A percentile compares a stretch with the other conserved stretches of the same genome.
These are phyloP conservation scores for Hypanus sabinus DNA, from an alignment of 2,113 vertebrate genomes.

Conservation along the genomic window DNA sequence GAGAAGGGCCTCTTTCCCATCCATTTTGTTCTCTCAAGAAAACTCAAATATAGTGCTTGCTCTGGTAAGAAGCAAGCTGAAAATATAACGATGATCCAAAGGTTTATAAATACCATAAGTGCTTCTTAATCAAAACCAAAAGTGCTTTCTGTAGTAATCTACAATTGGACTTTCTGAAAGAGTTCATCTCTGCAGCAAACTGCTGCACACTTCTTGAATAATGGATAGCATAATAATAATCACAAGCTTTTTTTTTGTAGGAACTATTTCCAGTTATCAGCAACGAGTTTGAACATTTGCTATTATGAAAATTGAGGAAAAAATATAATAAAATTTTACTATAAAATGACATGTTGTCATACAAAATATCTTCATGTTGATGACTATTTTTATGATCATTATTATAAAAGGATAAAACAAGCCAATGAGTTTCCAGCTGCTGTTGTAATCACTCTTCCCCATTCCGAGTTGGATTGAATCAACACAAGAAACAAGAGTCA, in stretches of 20 bases:
- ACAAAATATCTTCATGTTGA: neutral
- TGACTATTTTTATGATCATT: neutral
- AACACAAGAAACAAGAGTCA: neutral
- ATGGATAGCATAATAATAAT: neutral
- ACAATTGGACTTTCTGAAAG: neutral
- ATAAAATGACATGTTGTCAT: neutral
- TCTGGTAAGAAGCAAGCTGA: neutral
- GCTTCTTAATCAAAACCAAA: neutral
- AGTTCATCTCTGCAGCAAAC: neutral
- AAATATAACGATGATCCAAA: neutral
- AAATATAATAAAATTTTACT: neutral
- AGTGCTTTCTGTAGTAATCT: conserved; percentile 13
- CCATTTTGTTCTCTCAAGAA: neutral
- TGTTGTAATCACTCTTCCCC: neutral
- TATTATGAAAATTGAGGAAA: neutral
- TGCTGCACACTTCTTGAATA: neutral
- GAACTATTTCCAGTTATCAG: neutral
- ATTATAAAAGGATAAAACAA: neutral
- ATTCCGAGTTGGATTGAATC: neutral
- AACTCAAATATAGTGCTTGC: neutral
- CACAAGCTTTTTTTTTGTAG: neutral
- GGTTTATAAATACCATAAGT: neutral
- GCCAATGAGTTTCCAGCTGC: neutral
- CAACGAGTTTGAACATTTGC: neutral
- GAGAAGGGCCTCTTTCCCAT: neutral